Base-by-base conservation (phyloP, 2,797 vertebrate species). In the Tarsius wallacei region DNA sequence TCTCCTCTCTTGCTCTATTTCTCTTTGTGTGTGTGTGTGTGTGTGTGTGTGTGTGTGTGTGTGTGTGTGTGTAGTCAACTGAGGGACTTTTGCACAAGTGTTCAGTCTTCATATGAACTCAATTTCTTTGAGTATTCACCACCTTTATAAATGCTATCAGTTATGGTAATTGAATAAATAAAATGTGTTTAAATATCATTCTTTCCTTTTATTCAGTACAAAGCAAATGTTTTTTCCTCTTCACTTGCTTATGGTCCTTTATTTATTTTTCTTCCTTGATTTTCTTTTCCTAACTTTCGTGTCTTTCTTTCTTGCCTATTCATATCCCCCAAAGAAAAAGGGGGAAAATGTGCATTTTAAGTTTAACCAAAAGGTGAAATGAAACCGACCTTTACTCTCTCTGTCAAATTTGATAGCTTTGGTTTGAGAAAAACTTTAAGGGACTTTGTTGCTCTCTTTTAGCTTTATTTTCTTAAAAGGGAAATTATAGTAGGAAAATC, bases 401-500 rank as follows among this genome's bases (percentile, higher is more conserved):
- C 3, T 77, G 26, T 88, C 66, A 90, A 49, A 36, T 92, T 73
- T 26, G 73, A 17, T 87, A 6, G 7, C 33, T 81, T 47, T 77
- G 31, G 73, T 91, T 81, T 96, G 16, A 86, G 49, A 61, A 93
- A 28, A 85, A 83, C 5, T 78, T 55, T 26, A 93, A 94, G n/a
- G 22, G 26, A 83, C 7, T 74, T 66, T 12, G 12, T 33, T 78
- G 9, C 2, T 51, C 0, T 68, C n/a, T 78, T 85, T 86, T 6
- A 57, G 36, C 19, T 96, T 95, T 80, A 17, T 84, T 95, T 94
- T 84, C 22, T 64, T 88, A n/a, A 68, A 71, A 70, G 21, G 26
- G 95, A 80, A 89, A 10, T 47, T 68, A 84, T 17, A 93, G 22
- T 49, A 86, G 26, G 76, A 83, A 59, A 71, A 11, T 49, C 22